A percentile compares a stretch with the other conserved stretches of the same genome.
Conservation (phyloP, 2,888 invertebrate genomes). For the Acleris holmiana region DNA sequence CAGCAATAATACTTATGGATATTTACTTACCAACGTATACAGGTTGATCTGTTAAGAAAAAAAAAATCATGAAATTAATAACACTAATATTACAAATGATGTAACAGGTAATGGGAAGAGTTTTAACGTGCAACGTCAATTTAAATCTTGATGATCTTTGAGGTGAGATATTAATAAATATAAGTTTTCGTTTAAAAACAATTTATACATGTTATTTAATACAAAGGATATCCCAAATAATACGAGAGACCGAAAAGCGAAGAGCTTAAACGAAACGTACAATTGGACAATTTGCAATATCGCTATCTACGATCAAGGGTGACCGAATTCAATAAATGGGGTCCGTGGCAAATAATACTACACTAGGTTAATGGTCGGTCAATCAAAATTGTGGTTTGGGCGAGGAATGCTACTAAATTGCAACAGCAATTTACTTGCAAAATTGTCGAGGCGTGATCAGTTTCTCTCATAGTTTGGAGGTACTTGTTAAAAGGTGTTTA, state of each 20-base stretch:
- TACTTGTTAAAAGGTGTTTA: not conserved
- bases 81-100: too few relatives aligned
- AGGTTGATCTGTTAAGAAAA: not conserved
- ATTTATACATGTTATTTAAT: not conserved
- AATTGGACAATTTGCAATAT: conserved; percentile 42
- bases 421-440: conserved; percentile 49
- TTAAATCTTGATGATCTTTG: too few relatives aligned
- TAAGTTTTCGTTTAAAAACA: too few relatives aligned
- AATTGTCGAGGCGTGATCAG: conserved; percentile 39
- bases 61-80: too few relatives aligned
- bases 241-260: conserved; percentile 28
- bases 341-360: conserved; percentile 54
- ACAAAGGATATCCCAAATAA: not conserved
- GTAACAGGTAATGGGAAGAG: not conserved
- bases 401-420: conserved; percentile 51
- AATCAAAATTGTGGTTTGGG: conserved; percentile 47
- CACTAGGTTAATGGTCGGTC: conserved; percentile 49
- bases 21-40: not conserved
- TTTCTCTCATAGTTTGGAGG: conserved; percentile 31
- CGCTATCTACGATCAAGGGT: conserved; percentile 50
- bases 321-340: conserved; percentile 52
- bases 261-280: conserved; percentile 44
- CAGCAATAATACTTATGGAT: not conserved
- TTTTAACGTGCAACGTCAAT: too few relatives aligned
- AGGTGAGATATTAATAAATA: too few relatives aligned